Conservation (phyloP, 2,888 invertebrate species). For the Orthosia cruda region DNA sequence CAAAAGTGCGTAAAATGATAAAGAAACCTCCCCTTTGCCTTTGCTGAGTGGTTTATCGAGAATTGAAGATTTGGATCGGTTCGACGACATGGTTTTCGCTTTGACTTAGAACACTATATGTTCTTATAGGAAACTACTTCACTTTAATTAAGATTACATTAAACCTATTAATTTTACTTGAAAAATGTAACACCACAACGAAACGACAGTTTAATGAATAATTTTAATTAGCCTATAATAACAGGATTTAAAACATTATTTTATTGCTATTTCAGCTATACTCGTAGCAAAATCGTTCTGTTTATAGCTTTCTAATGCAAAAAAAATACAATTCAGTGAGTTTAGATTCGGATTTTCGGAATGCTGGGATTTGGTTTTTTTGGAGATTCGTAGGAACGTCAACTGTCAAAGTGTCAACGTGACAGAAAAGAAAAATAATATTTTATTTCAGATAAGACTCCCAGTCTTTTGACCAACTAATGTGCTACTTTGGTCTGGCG, state of each 20-base stretch:
- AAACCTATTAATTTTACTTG: constrained; percentile 7
- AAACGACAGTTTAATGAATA: constrained; percentile 1
- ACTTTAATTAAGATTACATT: constrained; percentile 2
- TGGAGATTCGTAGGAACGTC: too few relatives aligned
- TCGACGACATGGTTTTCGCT: constrained; percentile 83
- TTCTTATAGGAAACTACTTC: not conserved
- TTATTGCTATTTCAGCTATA: constrained; percentile 6
- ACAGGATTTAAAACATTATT: not conserved
- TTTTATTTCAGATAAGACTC: too few relatives aligned
- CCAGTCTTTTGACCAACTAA: not conserved
- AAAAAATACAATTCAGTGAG: not conserved
- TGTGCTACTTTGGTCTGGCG: too few relatives aligned
- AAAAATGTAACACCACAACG: constrained; percentile 15
- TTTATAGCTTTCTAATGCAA: not conserved
- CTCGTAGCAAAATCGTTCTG: too few relatives aligned
- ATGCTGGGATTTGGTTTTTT: too few relatives aligned
- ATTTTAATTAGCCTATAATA: not conserved
- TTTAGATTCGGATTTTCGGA: not conserved
- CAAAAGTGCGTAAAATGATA: constrained; percentile 98
- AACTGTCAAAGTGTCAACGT: not conserved
- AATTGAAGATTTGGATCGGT: constrained; percentile 94
- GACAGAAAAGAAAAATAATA: too few relatives aligned
- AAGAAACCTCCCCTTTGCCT: constrained; percentile 98
- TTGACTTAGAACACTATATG: not conserved
- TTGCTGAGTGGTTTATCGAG: constrained; percentile 98